A percentile compares a stretch with the other conserved stretches of the same genome.
These are phyloP conservation scores for Sylvilagus floridanus DNA, from an alignment of 2,797 vertebrate species.

Conservation along the genomic window DNA sequence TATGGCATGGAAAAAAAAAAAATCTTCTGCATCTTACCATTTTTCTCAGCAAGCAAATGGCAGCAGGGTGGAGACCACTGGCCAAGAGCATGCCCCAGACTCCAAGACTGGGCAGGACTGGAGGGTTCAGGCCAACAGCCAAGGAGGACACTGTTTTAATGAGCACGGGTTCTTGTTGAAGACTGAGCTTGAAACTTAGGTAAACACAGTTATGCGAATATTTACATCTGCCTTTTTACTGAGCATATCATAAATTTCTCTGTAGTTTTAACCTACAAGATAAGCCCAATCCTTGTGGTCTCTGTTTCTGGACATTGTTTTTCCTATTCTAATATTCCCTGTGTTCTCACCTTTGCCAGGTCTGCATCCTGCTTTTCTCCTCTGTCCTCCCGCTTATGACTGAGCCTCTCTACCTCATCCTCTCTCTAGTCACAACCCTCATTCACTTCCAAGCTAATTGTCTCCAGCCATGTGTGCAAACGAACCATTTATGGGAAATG, in stretches of 20 bases:
- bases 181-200: neutral
- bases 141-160: neutral
- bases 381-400: neutral
- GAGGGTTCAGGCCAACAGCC: neutral
- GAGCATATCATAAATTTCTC: neutral
- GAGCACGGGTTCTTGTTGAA: neutral
- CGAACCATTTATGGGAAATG: slow-evolving; percentile 85
- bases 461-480: slow-evolving; percentile 88
- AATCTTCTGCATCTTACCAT: neutral
- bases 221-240: neutral
- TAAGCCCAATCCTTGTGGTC: neutral
- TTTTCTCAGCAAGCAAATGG: too few species aligned
- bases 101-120: neutral
- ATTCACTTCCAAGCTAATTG: slow-evolving; percentile 86
- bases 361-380: neutral
- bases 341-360: neutral
- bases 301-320: neutral
- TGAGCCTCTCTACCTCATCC: slow-evolving; percentile 75
- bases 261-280: accelerated
- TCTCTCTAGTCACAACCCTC: slow-evolving; percentile 82
- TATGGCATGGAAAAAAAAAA: neutral
- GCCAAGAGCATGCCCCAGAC: accelerated
- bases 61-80: neutral
- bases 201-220: neutral
- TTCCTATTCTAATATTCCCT: neutral